Evolutionary conservation across 2,888 invertebrate genomes (phyloP), one percentile per base, ranked within the genome.

Genomic region (Tetragonula carbonaria): DNA sequence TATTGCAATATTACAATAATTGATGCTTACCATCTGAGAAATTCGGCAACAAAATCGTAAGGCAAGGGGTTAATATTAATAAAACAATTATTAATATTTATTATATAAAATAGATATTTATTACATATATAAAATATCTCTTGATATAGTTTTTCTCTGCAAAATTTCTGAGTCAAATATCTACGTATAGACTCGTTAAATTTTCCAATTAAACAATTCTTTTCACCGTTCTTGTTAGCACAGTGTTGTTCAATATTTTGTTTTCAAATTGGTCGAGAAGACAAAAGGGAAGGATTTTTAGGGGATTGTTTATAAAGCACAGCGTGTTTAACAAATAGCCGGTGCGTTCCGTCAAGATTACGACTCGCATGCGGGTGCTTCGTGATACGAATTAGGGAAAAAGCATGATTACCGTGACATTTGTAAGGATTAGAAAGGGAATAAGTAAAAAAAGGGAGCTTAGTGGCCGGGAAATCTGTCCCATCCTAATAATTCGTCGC

Each of bases 371-470:
- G 92, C 92, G 92, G 92, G 92, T 79, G 81, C 82, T 72, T 77
- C 79, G 86, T 68, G 57, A 85, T 87, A 90, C 91, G 91, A 92
- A 92, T 92, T 92, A 90, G 89, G 89, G 90, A 90, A 91, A 90
- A 91, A 91, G 86, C 83, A 87, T 87, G 88, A 90, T 86, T 87
- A 86, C 85, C 86, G 80, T 82, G 88, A 82, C 90, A 93, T 93
- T 92, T 93, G 90, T 93, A 92, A 92, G 88, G 92, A 91, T 93
- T 93, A 92, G 86, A 87, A 87, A 86, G 83, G 72, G 86, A 84
- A 89, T 85, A 83, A 87, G 88, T 76, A 78, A 90, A 90, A 90
- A 90, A 70, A 85, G 68, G 77, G 62, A 59, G 78, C 82, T 85
- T 78, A 78, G 51, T 80, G 55, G 53, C 16, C 53, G 57, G 78